Evolutionary conservation across 1,140 invertebrate genomes (phyloP).

Genomic region (Drosophila persimilis): DNA sequence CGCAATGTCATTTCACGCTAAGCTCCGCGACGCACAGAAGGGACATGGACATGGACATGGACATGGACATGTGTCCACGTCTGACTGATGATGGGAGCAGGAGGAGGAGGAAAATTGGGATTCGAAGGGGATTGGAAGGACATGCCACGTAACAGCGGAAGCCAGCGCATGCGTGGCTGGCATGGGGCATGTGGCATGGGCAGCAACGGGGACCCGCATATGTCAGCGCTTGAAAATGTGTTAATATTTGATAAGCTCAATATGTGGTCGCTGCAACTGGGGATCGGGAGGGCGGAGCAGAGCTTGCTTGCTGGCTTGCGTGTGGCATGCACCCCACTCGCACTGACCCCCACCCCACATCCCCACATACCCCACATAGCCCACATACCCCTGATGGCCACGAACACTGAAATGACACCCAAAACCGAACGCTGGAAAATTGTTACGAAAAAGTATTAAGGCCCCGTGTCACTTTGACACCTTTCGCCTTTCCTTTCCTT

Average conservation of each 20-base stretch:
- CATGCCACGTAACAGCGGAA: constrained; percentile 72
- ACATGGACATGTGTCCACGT: constrained; percentile 28
- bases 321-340: constrained; percentile 53
- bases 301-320: constrained; percentile 35
- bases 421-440: constrained; percentile 63
- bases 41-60: constrained; percentile 19
- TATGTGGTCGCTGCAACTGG: constrained; percentile 61
- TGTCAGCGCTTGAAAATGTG: constrained; percentile 76
- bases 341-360: too few relatives aligned
- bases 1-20: constrained; percentile 76
- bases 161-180: constrained; percentile 51
- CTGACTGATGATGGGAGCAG: constrained; percentile 13
- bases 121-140: constrained; percentile 1
- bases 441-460: constrained; percentile 76
- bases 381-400: constrained; percentile 3
- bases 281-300: constrained; percentile 19
- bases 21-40: constrained; percentile 44
- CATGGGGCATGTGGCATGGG: neutral
- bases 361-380: too few relatives aligned
- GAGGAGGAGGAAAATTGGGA: neutral
- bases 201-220: constrained; percentile 26
- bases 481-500: constrained; percentile 21
- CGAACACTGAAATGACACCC: constrained; percentile 54
- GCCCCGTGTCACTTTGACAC: constrained; percentile 77
- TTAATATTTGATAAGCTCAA: constrained; percentile 81